These are phyloP conservation scores for Cygnus buccinator DNA, from an alignment of 2,113 vertebrate species.

Conservation along the genomic window DNA sequence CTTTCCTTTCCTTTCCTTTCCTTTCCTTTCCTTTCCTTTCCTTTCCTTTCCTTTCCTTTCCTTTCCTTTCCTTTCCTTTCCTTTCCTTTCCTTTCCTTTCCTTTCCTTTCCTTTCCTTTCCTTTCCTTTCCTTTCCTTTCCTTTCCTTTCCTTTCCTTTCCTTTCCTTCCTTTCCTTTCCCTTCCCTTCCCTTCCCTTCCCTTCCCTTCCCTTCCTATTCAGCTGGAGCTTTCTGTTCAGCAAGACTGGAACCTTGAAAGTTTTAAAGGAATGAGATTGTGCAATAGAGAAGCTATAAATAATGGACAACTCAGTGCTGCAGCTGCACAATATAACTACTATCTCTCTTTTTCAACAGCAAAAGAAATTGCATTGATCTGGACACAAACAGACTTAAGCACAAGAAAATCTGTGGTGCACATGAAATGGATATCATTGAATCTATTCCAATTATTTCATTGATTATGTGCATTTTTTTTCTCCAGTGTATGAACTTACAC, in stretches of 20 bases:
- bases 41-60: too few species aligned
- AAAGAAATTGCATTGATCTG: constrained; percentile 50
- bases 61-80: too few species aligned
- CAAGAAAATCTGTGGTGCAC: not conserved
- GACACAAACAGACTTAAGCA: not conserved
- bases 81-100: too few species aligned
- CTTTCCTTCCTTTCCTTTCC: too few species aligned
- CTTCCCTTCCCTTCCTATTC: too few species aligned
- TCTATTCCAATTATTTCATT: constrained; percentile 47
- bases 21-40: too few species aligned
- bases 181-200: too few species aligned
- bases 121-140: too few species aligned
- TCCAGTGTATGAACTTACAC: constrained; percentile 5
- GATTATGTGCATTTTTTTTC: constrained; percentile 45
- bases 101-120: too few species aligned
- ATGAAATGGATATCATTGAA: constrained; percentile 4
- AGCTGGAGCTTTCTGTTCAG: not conserved
- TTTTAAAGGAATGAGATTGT: constrained; percentile 23
- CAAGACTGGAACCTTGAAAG: not conserved
- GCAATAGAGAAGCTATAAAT: constrained; percentile 31
- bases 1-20: too few species aligned
- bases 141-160: too few species aligned
- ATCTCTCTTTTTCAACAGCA: constrained; percentile 25
- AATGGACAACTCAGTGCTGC: not conserved
- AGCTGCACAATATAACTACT: not conserved